Evolutionary conservation across 2,888 invertebrate genomes (phyloP), one percentile per base, ranked within the genome.

Genomic region (Heliconius ethilla): DNA sequence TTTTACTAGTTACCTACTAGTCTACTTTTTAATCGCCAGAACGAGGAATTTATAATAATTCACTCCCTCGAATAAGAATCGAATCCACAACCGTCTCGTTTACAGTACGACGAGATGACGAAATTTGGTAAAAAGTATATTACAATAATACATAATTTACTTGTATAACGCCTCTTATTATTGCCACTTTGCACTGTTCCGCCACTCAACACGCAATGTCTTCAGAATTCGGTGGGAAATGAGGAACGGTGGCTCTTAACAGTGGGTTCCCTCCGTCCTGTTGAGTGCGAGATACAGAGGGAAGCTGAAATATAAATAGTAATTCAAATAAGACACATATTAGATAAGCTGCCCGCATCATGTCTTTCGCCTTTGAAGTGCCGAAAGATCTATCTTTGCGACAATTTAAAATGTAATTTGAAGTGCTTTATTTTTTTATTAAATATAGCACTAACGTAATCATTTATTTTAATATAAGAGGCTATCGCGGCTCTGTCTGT

Each of bases 331-430:
- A 29, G 55, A 55, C 6, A 70, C 55, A 70, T 29, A 10, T 70
- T 27, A 22, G 70, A 70, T 55, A 70, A 55, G 29, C 70, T 55
- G 29, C 70, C 70, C 70, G 70, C 70, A 70, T 70, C 2, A 29
- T 9, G 70, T 13, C 29, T 29, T 22, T 22, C 22, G 18, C 51
- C 51, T 70, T 70, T 70, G 70, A 55, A 51, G n/a, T 33, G 51
- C 29, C n/a, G 11, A 29, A 2, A 70, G 70, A 70, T 70, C 15
- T 70, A 70, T 70, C 70, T 40, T 27, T 70, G n/a, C 45, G 51
- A 70, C 29, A 70, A 70, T 70, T 66, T 33, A 5, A 37, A 37
- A 5, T 67, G 37, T 15, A 6, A 63, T 27, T 63, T 55, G 22
- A 55, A 63, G 13, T 37, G 25, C 37, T n/a, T 37, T 25, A 13